Base-by-base conservation (phyloP, 2,113 vertebrate genomes). In the Capra hircus region DNA sequence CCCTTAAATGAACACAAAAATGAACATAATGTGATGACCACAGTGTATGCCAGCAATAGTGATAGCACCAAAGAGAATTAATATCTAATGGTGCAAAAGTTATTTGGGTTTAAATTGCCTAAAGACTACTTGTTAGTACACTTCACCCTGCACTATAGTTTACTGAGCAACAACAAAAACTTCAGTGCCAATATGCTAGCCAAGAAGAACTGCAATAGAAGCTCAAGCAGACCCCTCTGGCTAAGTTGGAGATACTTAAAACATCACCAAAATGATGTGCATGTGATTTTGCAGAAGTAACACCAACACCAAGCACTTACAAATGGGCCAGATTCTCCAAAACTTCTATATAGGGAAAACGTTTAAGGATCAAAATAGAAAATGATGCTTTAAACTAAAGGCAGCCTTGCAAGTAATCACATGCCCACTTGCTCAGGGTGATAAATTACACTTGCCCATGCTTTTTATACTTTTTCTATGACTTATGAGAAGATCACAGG, bases 291-390 rank as follows among this genome's bases (percentile, higher is more conserved):
- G 62, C 60, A 85, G 78, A 95, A 96, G 45, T 91, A 90, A 88
- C 81, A 86, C 91, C 23, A 71, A 64, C 85, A 94, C 36, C 27
- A 84, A 60, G 52, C 91, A 84, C 93, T 97, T 98, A 91, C 50
- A 97, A 96, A 91, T 91, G 52, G 74, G 86, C 93, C 92, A 95
- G 93, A 94, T 85, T 97, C 93, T 97, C 89, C 62, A 97, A 97
- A 94, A 97, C 78, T 94, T 94, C 36, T 30, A 96, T 62, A 89
- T 16, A 53, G 45, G 48, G 55, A 94, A 97, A 97, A 85, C 43
- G 25, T 95, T 94, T 95, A 80, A 97, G 64, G 87, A 67, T 77
- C 97, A 89, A 95, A 97, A 97, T 97, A 95, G 88, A 97, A 97
- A 95, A 94, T 14, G 87, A 89, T 94, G 36, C 93, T 95, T 60